phyloP scores from a whole-genome alignment of 2,113 vertebrate genomes.

The Chiloscyllium plagiosum region DNA sequence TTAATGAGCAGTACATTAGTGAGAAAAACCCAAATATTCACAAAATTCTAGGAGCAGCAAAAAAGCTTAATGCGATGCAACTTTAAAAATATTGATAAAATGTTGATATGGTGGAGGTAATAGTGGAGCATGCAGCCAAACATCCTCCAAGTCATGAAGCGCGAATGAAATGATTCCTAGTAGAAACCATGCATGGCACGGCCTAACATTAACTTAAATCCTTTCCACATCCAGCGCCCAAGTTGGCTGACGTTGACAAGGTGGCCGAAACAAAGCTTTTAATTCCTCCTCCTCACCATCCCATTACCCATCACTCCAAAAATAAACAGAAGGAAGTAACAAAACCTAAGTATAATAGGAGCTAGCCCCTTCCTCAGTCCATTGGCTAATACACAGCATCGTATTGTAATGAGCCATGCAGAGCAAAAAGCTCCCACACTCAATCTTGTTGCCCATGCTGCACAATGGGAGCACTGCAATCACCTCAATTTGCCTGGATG shows the following conservation, averaged over 20 bases:
- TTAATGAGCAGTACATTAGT: not conserved
- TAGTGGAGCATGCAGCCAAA: not conserved
- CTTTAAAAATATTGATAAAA: not conserved
- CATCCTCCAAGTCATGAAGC: too few relatives aligned
- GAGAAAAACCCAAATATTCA: not conserved
- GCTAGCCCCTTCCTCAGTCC: not conserved
- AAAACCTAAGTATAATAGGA: not conserved
- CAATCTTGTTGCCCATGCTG: not conserved
- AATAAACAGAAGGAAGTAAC: not conserved
- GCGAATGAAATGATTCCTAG: not conserved
- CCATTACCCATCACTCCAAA: not conserved
- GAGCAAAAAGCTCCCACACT: not conserved
- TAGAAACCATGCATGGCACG: conserved; percentile 7
- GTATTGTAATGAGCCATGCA: not conserved
- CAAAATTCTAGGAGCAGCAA: not conserved
- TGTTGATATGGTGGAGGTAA: not conserved
- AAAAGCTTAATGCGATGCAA: not conserved
- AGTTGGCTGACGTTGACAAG: not conserved
- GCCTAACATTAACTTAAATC: conserved; percentile 9
- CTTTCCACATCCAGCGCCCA: not conserved
- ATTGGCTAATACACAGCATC: not conserved
- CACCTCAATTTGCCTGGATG: not conserved
- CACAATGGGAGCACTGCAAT: not conserved
- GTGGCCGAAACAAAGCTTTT: not conserved
- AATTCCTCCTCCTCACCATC: not conserved